Conservation (phyloP, 1,140 invertebrate genomes). For the Hycleus phaleratus region DNA sequence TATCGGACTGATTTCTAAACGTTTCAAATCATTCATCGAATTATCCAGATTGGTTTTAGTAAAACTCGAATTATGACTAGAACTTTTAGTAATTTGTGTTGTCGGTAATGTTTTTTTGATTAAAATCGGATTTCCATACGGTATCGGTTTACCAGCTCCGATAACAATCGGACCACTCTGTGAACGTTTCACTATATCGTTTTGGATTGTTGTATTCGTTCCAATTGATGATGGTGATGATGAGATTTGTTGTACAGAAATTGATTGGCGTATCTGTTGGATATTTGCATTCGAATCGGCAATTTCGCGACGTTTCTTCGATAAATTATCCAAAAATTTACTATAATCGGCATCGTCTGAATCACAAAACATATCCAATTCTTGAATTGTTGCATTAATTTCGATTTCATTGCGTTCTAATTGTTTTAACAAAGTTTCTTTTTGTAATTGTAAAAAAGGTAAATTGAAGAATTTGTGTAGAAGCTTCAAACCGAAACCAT, state of each 20-base stretch:
- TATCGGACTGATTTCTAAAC: conserved; percentile 38
- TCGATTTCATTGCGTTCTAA: conserved; percentile 83
- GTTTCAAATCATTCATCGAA: conserved; percentile 27
- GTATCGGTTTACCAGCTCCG: conserved; percentile 37
- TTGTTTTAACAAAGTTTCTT: conserved; percentile 78
- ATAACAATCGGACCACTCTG: conserved; percentile 40
- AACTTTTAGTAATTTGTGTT: conserved; percentile 27
- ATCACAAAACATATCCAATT: conserved; percentile 74
- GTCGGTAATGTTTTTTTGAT: conserved; percentile 1
- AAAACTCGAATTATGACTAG: conserved; percentile 33
- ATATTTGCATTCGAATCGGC: conserved; percentile 51
- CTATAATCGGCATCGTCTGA: conserved; percentile 90
- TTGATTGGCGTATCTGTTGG: conserved; percentile 40
- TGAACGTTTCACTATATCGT: conserved; percentile 39
- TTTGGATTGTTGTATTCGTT: conserved; percentile 32
- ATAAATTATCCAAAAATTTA: conserved; percentile 67
- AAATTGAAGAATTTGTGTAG: conserved; percentile 96
- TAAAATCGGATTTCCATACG: conserved; percentile 21
- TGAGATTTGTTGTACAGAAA: conserved; percentile 33
- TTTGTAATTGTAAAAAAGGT: conserved; percentile 88
- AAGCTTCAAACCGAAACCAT: conserved; percentile 90
- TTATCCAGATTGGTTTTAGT: conserved; percentile 24
- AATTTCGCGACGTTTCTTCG: conserved; percentile 60
- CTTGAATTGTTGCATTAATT: conserved; percentile 70
- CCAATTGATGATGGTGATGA: conserved; percentile 8